phyloP scores from a whole-genome alignment of 2,797 vertebrate species.

The Rhincodon typus region DNA sequence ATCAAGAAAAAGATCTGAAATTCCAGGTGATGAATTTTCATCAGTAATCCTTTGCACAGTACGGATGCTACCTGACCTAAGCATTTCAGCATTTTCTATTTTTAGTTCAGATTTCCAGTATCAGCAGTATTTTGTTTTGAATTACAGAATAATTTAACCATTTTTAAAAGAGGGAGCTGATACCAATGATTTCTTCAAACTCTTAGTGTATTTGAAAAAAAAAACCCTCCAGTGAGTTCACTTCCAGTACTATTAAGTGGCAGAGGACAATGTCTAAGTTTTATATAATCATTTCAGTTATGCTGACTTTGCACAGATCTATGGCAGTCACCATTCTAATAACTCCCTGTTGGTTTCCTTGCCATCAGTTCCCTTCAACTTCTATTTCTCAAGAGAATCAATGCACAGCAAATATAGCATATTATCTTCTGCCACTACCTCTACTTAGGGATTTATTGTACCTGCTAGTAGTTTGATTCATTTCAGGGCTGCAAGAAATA shows the following conservation, averaged over 20 bases:
- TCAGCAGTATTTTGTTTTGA: neutral
- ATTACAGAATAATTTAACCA: neutral
- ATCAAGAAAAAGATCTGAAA: neutral
- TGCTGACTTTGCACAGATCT: neutral
- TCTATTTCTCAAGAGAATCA: neutral
- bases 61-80: neutral
- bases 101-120: neutral
- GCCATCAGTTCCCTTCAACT: neutral
- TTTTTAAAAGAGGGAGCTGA: neutral
- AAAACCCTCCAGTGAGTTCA: neutral
- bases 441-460: neutral
- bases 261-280: neutral
- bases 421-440: neutral
- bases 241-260: neutral
- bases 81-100: neutral
- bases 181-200: neutral
- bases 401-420: constrained; percentile 3
- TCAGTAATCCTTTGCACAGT: neutral
- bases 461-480: constrained; percentile 4
- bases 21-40: neutral
- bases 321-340: neutral
- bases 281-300: neutral
- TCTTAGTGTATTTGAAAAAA: neutral
- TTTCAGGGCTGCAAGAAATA: neutral
- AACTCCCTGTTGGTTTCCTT: neutral